Percentiles rank a stretch among this genome's conserved stretches.
These are phyloP conservation scores for Drepana falcataria DNA, from an alignment of 2,888 invertebrate genomes.

Conservation along the genomic window DNA sequence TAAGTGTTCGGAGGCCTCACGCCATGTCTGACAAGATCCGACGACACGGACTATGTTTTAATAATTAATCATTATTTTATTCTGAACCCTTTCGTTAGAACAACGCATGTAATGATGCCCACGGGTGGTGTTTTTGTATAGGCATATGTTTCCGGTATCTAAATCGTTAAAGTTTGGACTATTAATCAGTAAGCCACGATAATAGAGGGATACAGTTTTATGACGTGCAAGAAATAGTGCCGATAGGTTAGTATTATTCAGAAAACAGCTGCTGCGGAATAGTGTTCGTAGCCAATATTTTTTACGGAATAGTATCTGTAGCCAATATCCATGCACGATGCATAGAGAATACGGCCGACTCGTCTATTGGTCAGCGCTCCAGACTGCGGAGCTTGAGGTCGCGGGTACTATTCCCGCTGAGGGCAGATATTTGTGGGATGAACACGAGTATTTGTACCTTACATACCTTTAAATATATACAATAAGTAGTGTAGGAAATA, in stretches of 20 bases:
- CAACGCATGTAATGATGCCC: constrained; percentile 55
- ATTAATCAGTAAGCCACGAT: constrained; percentile 62
- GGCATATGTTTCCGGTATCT: constrained; percentile 59
- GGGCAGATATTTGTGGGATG: too few species aligned
- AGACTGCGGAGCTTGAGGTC: too few species aligned
- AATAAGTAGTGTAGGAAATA: too few species aligned
- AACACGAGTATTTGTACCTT: too few species aligned
- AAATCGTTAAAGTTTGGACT: constrained; percentile 32
- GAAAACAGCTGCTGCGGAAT: neutral
- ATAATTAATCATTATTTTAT: constrained; percentile 73
- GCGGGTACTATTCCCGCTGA: too few species aligned
- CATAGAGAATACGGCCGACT: too few species aligned
- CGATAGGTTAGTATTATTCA: neutral
- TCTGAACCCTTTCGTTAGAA: constrained; percentile 49
- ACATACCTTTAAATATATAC: too few species aligned
- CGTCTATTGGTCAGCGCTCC: too few species aligned
- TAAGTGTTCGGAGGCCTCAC: constrained; percentile 48
- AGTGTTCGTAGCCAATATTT: too few species aligned
- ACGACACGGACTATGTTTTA: constrained; percentile 70
- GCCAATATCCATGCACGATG: too few species aligned
- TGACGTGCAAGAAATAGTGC: constrained; percentile 9
- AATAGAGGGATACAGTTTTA: constrained; percentile 31
- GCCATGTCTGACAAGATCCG: constrained; percentile 49
- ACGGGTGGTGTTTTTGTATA: constrained; percentile 53
- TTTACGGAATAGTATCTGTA: too few species aligned